phyloP scores from a whole-genome alignment of 1,140 invertebrate species.

The Drepana arcuata region DNA sequence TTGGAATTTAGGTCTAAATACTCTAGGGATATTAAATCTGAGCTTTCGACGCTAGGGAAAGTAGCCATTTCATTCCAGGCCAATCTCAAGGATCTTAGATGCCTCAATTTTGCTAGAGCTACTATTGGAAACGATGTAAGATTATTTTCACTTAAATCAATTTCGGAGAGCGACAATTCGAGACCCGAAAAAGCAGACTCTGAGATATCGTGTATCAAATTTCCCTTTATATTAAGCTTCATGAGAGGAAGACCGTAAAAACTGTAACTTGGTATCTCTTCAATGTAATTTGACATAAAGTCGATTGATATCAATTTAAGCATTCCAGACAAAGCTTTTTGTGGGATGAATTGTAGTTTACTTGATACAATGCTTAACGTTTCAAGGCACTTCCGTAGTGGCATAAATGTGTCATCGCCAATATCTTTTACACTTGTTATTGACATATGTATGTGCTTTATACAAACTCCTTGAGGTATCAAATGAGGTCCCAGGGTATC shows the following conservation, averaged over 20 bases:
- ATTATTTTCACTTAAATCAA: constrained; percentile 90
- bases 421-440: constrained; percentile 84
- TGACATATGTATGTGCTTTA: constrained; percentile 86
- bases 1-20: constrained; percentile 91
- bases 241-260: constrained; percentile 88
- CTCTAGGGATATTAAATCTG: constrained; percentile 79
- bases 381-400: constrained; percentile 83
- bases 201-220: constrained; percentile 82
- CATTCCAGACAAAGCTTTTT: constrained; percentile 83
- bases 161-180: constrained; percentile 84
- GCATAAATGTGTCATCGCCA: constrained; percentile 80
- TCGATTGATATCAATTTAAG: constrained; percentile 82
- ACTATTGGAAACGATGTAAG: constrained; percentile 85
- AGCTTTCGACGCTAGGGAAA: constrained; percentile 79
- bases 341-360: constrained; percentile 84
- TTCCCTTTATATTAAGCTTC: constrained; percentile 89
- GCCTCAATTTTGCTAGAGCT: constrained; percentile 81
- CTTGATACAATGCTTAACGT: constrained; percentile 86
- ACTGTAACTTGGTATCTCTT: constrained; percentile 86
- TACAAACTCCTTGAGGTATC: constrained; percentile 75
- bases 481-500: constrained; percentile 58
- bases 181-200: constrained; percentile 90
- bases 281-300: constrained; percentile 89
- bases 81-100: constrained; percentile 80
- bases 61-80: constrained; percentile 84